A percentile compares a stretch with the other conserved stretches of the same genome.
These are phyloP conservation scores for Fulica atra DNA, from an alignment of 2,113 vertebrate species.

Conservation along the genomic window DNA sequence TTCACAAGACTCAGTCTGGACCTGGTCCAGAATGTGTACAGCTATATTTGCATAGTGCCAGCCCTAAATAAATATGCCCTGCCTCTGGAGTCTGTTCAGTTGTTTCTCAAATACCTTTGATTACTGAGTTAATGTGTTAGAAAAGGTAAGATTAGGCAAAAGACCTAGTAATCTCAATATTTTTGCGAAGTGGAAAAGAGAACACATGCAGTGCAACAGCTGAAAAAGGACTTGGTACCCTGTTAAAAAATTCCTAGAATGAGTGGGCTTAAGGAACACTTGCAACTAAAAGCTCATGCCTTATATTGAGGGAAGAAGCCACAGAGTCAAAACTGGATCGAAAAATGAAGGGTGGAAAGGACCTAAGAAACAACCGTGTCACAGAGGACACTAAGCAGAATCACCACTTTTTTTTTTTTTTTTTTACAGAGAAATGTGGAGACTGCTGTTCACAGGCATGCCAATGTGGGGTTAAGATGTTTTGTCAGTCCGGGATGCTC, in stretches of 20 bases:
- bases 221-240: neutral
- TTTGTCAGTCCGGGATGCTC: neutral
- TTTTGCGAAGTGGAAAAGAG: neutral
- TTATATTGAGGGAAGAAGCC: neutral
- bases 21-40: neutral
- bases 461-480: neutral
- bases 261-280: neutral
- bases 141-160: slow-evolving; percentile 21
- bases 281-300: neutral
- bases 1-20: neutral
- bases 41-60: neutral
- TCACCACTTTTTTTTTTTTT: neutral
- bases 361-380: neutral
- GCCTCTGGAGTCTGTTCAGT: neutral
- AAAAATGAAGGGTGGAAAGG: neutral
- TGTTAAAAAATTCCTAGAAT: neutral
- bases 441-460: neutral
- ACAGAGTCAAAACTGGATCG: neutral
- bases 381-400: neutral
- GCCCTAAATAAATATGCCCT: neutral
- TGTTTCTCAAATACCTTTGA: neutral
- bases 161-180: neutral
- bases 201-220: neutral
- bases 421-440: neutral
- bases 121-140: neutral